Evolutionary conservation across 2,888 invertebrate genomes (phyloP).

Genomic region (Temnothorax unifasciatus): DNA sequence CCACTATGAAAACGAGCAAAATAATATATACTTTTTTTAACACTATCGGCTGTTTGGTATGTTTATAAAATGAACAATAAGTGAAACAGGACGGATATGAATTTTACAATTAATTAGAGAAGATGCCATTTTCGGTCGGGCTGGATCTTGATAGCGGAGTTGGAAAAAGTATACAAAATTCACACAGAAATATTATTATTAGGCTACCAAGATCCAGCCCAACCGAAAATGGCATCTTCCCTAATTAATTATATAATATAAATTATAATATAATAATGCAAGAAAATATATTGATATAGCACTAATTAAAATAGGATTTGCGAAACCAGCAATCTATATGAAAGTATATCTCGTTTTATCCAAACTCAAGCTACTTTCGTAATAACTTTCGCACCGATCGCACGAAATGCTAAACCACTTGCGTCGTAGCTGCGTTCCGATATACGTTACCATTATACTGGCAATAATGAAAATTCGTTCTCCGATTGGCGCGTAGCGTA

Average conservation of each 20-base stretch:
- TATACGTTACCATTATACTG: neutral
- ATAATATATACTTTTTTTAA: neutral
- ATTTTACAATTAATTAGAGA: too few species aligned
- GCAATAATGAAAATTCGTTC: constrained; percentile 22
- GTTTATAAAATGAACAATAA: too few species aligned
- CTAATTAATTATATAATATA: too few species aligned
- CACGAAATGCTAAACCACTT: neutral
- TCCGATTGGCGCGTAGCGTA: neutral
- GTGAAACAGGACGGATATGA: too few species aligned
- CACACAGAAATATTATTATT: too few species aligned
- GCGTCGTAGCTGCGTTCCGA: neutral
- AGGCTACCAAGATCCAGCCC: too few species aligned
- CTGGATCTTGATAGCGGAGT: too few species aligned
- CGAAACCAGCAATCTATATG: neutral
- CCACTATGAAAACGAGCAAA: neutral
- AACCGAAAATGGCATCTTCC: too few species aligned
- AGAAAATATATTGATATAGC: neutral
- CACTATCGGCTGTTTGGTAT: neutral
- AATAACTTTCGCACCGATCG: neutral
- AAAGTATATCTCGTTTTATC: neutral
- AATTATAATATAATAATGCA: neutral
- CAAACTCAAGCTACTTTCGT: neutral
- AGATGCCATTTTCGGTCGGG: too few species aligned
- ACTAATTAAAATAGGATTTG: neutral
- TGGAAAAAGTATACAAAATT: too few species aligned